These are phyloP conservation scores for Threskiornis aethiopicus DNA, from an alignment of 2,797 vertebrate species.

Conservation along the genomic window DNA sequence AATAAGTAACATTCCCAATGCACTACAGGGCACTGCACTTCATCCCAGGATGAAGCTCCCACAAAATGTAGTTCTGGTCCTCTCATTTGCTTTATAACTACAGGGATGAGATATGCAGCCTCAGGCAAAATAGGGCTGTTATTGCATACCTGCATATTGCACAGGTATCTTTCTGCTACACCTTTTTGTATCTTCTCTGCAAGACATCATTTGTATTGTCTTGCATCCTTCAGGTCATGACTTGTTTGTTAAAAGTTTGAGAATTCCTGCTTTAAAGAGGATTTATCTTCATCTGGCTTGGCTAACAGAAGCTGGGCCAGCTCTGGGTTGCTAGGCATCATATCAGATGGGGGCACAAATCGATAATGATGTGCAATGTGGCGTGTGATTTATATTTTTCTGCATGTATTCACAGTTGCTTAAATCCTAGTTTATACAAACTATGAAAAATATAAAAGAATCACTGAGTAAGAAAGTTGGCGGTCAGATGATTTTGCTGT, in stretches of 20 bases:
- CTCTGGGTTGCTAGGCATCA: not conserved
- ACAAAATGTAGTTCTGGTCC: not conserved
- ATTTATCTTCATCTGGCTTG: not conserved
- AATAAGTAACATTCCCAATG: not conserved
- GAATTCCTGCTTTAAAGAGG: not conserved
- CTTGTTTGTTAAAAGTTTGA: not conserved
- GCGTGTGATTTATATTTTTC: not conserved
- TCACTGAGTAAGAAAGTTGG: not conserved
- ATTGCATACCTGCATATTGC: not conserved
- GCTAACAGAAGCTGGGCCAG: not conserved
- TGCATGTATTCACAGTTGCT: not conserved
- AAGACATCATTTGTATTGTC: not conserved
- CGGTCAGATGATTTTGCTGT: not conserved
- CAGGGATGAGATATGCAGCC: not conserved
- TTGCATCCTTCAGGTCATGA: not conserved
- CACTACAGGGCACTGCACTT: not conserved
- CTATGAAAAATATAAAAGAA: not conserved
- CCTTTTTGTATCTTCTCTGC: not conserved
- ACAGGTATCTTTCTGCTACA: not conserved
- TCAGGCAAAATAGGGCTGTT: not conserved
- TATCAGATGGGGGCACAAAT: not conserved
- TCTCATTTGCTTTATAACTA: not conserved
- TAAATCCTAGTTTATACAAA: not conserved
- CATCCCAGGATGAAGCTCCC: not conserved
- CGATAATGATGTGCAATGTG: not conserved